Evolutionary conservation across 2,888 invertebrate species (phyloP).

Genomic region (Octonoba sinensis): DNA sequence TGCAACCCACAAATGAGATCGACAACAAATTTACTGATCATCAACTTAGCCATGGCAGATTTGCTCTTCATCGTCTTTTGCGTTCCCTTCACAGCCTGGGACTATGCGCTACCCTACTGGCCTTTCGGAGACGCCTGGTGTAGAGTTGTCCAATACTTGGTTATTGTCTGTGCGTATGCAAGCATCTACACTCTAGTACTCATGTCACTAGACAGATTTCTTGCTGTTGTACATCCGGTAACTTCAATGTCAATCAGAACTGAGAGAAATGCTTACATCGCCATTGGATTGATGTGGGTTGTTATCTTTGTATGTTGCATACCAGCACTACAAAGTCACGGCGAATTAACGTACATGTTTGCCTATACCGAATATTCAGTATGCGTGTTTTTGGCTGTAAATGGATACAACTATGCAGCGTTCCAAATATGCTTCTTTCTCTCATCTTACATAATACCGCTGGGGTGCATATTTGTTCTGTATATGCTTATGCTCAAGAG

Average conservation of each 20-base stretch:
- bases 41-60: constrained; percentile 90
- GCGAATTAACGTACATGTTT: constrained; percentile 78
- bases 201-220: constrained; percentile 90
- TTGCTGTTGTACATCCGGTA: constrained; percentile 94
- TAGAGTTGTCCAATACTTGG: constrained; percentile 89
- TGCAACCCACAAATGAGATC: constrained; percentile 93
- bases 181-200: constrained; percentile 93
- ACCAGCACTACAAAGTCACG: constrained; percentile 83
- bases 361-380: constrained; percentile 77
- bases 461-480: constrained; percentile 86
- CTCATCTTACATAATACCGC: constrained; percentile 88
- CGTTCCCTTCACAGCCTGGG: constrained; percentile 93
- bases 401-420: constrained; percentile 71
- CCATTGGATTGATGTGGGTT: constrained; percentile 85
- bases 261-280: constrained; percentile 83
- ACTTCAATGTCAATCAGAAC: constrained; percentile 87
- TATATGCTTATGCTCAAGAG: constrained; percentile 91
- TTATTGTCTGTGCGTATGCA: constrained; percentile 91
- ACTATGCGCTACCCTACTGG: constrained; percentile 89
- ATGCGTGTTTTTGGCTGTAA: constrained; percentile 77
- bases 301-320: constrained; percentile 83
- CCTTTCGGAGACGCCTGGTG: constrained; percentile 81
- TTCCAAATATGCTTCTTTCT: constrained; percentile 87
- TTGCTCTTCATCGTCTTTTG: constrained; percentile 92
- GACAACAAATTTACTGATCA: constrained; percentile 91